Evolutionary conservation across 2,797 vertebrate species (phyloP), one percentile per base, ranked within the genome.

Genomic region (Oreochromis mossambicus): DNA sequence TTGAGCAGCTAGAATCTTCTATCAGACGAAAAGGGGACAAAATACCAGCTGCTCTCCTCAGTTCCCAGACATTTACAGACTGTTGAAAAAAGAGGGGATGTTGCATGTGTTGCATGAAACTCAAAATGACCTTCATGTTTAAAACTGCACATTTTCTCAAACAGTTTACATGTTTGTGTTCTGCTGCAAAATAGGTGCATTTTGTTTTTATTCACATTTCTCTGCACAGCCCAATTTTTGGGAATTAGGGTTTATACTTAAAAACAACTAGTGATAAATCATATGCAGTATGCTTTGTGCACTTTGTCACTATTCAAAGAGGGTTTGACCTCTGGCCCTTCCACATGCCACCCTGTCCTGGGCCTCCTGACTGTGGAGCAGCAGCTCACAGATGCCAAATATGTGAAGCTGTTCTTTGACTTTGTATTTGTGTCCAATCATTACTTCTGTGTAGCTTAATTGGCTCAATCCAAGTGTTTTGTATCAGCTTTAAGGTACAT

Each of bases 251-350:
- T 56, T 29, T 15, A 29, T 56, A 56, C 8, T 29, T 21, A 52
- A n/a, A 2, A 24, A 0, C 1, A 24, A 13, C 1, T 55, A 14
- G 52, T 26, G 21, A 55, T 55, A 55, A 55, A 55, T 26, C 54
- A 26, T 5, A 14, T 8, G 17, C 5, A 2, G 55, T 6, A 58
- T 61, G 29, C 1, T 11, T 61, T 34, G 29, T 19, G 29, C 24
- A 26, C 24, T 26, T 26, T 26, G 24, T 26, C 24, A 26, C 24
- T 26, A 26, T 1, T 26, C 56, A 34, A n/a, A 63, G 6, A 34
- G 17, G 32, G 2, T 36, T 36, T 36, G 10, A 5, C 32, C 58
- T 36, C 32, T n/a, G 58, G 32, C 19, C 0, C 19, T 2, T n/a
- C 58, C 58, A 2, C 10, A 8, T 38, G 32, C 58, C 19, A 8